Base-by-base conservation (phyloP, 2,113 vertebrate species). In the Ptilorrhoa leucosticta region DNA sequence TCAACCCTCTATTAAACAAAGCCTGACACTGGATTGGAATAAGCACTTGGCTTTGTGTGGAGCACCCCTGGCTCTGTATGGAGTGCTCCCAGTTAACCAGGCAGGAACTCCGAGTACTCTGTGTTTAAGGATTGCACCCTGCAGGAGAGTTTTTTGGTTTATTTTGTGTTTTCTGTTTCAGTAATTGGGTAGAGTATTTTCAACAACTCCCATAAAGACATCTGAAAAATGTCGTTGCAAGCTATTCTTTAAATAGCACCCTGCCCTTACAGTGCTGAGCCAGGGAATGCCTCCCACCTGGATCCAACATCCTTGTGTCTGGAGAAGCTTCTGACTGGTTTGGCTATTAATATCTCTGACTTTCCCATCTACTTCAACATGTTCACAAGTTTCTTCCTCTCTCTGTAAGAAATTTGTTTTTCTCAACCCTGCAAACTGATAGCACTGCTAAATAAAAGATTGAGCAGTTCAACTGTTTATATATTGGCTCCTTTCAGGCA, bases 1-100 rank as follows among this genome's bases (percentile, higher is more conserved):
- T 68, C 0, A 0, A 56, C 40, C 33, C 6, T 87, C 40, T 28
- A 65, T 61, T 73, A 47, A 48, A 69, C 1, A 1, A 72, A 69
- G 40, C 35, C 3, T 19, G 33, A 40, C 48, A 83, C 15, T 0
- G 1, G 61, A 10, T 4, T 77, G 30, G 71, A 57, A 27, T 80
- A 57, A 75, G 45, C 1, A 1, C 42, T 56, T 79, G 58, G 24
- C 45, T 89, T n/a, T 60, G 37, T 30, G 35, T 19, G 44, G 60
- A 64, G 39, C 39, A 23, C 28, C 69, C 33, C 28, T 70, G 64
- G 40, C 40, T 85, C 63, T 57, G 44, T 8, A 37, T 11, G 5
- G 4, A 56, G 17, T 18, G 8, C 20, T 61, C 40, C 56, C 39
- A 13, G 14, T 47, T 64, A 28, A 31, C 9, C 3, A 1, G 24